A percentile compares a stretch with the other conserved stretches of the same genome.
Evolutionary conservation across 2,797 vertebrate genomes (phyloP).

Genomic region (Nasua narica): DNA sequence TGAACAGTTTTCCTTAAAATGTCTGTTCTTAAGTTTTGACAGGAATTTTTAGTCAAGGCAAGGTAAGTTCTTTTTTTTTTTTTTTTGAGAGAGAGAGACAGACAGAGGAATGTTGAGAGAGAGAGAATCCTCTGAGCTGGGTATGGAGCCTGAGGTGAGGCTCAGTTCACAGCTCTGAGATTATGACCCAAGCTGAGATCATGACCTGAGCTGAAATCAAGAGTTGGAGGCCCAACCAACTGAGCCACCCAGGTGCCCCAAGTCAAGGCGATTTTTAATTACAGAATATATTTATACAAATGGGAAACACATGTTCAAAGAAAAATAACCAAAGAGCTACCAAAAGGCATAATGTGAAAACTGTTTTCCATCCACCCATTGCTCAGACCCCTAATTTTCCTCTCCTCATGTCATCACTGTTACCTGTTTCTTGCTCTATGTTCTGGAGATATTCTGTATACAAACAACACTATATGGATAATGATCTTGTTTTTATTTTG

Average conservation of each 20-base stretch:
- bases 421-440: not conserved
- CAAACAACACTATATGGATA: not conserved
- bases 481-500: not conserved
- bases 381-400: not conserved
- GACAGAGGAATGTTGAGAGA: not conserved
- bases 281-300: not conserved
- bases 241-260: not conserved
- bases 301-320: not conserved
- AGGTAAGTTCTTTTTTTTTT: not conserved
- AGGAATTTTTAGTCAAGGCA: not conserved
- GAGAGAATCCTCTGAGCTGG: not conserved
- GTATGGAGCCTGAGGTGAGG: not conserved
- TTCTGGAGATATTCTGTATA: not conserved
- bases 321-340: not conserved
- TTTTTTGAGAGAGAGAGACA: too few species aligned
- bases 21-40: not conserved
- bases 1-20: not conserved
- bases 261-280: not conserved
- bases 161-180: not conserved
- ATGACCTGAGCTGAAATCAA: not conserved
- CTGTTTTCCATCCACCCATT: not conserved
- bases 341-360: not conserved
- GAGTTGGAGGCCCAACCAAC: not conserved
- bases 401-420: not conserved
- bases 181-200: not conserved